Base-by-base conservation (phyloP, 2,888 invertebrate species). In the Holacanthella duospinosa region DNA sequence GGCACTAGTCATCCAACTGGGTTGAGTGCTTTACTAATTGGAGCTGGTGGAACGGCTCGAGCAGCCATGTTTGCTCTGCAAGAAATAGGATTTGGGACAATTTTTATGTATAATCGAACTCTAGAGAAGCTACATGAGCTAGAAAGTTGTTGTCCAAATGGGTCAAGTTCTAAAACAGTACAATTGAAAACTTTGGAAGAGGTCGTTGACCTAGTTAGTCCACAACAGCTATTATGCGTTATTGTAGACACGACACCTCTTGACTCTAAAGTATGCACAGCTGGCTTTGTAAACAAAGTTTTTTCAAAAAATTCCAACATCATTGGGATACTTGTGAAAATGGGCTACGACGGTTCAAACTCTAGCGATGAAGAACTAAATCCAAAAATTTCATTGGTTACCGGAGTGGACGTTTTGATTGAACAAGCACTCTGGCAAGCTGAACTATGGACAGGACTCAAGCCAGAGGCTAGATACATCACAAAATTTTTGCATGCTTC, bases 41-140 rank as follows among this genome's bases (percentile, higher is more conserved):
- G 59, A 2, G 43, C 44, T 6, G 59, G 59, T 2, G 59, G 59
- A 3, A 59, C 59, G 25, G 59, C 59, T 24, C 6, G 59, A 25
- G 59, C 59, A 6, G 59, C 59, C 16, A 43, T 59, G 2, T 59
- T 19, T 28, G 48, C 59, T 9, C 55, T 55, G 6, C 29, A 43
- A n/a, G 44, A 9, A 6, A 2, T 28, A 3, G 19, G 26, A 3
- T 44, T 59, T 21, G 2, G 6, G 4, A n/a, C 3, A 4, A 59
- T 59, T 25, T 26, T 25, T 19, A 4, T 59, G 21, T 3, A 3
- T 4, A 59, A 59, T 44, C 16, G 59, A 3, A 44, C 26, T 2
- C 6, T n/a, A 4, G 21, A 19, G 9, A 43, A 25, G 21, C n/a
- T 59, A 26, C 26, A 59, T 26, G 44, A 21, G 26, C 3, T 59